Evolutionary conservation across 2,113 vertebrate genomes (phyloP), one percentile per base, ranked within the genome.

Genomic region (Varanus komodoensis): DNA sequence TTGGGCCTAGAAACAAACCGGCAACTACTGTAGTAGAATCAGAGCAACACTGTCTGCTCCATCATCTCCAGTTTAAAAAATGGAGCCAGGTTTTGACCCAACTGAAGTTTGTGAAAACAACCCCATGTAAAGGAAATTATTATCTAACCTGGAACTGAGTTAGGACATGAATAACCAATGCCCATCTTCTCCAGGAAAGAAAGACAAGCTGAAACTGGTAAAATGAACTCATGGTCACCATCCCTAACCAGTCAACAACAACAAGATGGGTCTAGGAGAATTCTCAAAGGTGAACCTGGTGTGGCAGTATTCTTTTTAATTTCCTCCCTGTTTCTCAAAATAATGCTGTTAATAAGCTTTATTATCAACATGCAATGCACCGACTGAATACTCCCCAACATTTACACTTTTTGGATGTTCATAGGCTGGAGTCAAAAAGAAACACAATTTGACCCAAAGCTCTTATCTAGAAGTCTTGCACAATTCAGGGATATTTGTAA

Each of bases 391-490:
- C 32, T 84, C 5, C 32, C 79, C 29, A 89, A 68, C 87, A 84
- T 68, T 6, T 88, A 88, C 6, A 93, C 52, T 93, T 78, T 14
- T 92, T 90, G 73, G 89, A 23, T 57, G 88, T 91, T 86, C 54
- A 54, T 54, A 11, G 52, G 4, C 73, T 6, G 32, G 6, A 73
- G 48, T 54, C 44, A 86, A 89, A 91, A 87, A 91, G 71, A 87
- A 83, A 5, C 21, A 44, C 74, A 75, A 34, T 19, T 38, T 75
- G 74, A 38, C 8, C 3, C 74, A 38, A 34, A 29, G 68, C 27
- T 2, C 32, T 27, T 68, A 68, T 9, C 8, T 27, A 68, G 25
- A 71, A 29, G 25, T 29, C 68, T 71, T 11, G 19, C 34, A 38
- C 15, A 75, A 75, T 38, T 75, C n/a, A 38, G 34, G 74, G n/a